A percentile compares a stretch with the other conserved stretches of the same genome.
phyloP scores from a whole-genome alignment of 2,113 vertebrate species.

The Nothocercus julius region DNA sequence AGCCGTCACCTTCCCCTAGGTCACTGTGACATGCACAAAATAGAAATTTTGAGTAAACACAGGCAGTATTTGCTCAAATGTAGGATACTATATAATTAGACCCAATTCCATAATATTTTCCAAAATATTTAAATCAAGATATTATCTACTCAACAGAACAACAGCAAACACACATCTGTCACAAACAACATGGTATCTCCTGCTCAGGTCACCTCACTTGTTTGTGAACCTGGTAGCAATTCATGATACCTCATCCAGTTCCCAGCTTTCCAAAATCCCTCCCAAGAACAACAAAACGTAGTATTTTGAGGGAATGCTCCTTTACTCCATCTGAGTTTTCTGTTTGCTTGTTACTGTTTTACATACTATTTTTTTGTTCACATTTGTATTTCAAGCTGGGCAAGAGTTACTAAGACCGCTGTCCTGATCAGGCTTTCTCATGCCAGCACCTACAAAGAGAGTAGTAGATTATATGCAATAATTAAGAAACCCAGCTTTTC shows the following conservation, averaged over 20 bases:
- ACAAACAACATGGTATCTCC: conserved; percentile 25
- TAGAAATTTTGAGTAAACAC: not conserved
- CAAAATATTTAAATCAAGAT: conserved; percentile 34
- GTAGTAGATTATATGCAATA: not conserved
- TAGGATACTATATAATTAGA: conserved; percentile 2
- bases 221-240: not conserved
- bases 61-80: not conserved
- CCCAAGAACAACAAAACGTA: conserved; percentile 1
- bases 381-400: not conserved
- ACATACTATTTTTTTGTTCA: not conserved
- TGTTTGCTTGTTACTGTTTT: not conserved
- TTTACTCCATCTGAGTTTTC: not conserved
- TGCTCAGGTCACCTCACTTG: not conserved
- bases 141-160: conserved; percentile 42
- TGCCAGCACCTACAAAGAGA: not conserved
- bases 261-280: not conserved
- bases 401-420: not conserved
- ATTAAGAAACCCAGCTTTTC: not conserved
- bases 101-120: conserved; percentile 38
- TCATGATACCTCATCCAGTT: not conserved
- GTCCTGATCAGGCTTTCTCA: not conserved
- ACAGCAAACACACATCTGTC: conserved; percentile 19
- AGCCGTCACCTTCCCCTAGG: not conserved
- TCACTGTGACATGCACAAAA: not conserved
- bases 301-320: not conserved